Evolutionary conservation across 2,113 vertebrate genomes (phyloP), one percentile per base, ranked within the genome.

Genomic region (Mirza zaza): DNA sequence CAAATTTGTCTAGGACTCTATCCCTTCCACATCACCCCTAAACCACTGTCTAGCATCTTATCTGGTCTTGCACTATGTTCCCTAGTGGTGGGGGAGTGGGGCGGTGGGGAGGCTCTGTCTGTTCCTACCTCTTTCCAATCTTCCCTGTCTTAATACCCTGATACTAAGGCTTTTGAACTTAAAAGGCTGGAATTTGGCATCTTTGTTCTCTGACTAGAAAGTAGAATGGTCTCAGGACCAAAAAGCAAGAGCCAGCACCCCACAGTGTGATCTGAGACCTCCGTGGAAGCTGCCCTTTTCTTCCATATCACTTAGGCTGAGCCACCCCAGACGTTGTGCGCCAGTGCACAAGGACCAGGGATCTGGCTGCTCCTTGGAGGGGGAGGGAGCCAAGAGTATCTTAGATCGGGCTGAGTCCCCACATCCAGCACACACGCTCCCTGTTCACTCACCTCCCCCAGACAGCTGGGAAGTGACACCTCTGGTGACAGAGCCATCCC

Each of bases 391-490:
- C 27, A 18, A 91, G 63, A 71, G 68, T 34, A 84, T 86, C 50
- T 94, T 39, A 76, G 68, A 50, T 82, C n/a, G 15, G 48, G 87
- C 75, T 80, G 68, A 88, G 70, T 93, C 82, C 77, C 86, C 36
- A 52, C 89, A 90, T 57, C 86, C 89, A 45, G 86, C 84, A 67
- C 75, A 86, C 57, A 21, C 55, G 25, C 39, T 96, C 50, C n/a
- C 13, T 23, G 42, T 67, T 96, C 84, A 67, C 85, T 97, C 91
- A 79, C 96, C 83, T 95, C 95, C 94, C 93, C 90, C 81, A 91
- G 93, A 96, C 91, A 95, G 95, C 97, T 95, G 96, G 94, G 94
- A 97, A 97, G 96, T 42, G 55, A 93, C 96, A 97, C 92, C 96
- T 97, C 91, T 93, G 87, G 90, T 87, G 87, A 92, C 95, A 95